Conservation (phyloP, 2,888 invertebrate species). For the Thecocarcelia acutangulata region DNA sequence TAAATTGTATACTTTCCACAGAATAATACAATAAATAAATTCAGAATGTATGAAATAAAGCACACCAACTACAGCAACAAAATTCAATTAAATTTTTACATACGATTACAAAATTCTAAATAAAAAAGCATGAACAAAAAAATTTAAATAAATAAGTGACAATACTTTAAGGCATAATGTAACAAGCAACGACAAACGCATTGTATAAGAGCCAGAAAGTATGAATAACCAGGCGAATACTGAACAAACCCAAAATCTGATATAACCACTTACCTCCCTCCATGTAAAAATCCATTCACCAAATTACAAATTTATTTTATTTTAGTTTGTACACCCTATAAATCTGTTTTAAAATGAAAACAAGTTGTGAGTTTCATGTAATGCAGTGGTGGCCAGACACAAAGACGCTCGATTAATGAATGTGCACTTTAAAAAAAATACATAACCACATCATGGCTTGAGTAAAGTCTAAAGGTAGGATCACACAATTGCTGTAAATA, state of each 20-base stretch:
- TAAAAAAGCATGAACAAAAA: conserved; percentile 26
- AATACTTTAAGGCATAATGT: conserved; percentile 56
- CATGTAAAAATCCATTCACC: conserved; percentile 45
- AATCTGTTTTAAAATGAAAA: too few relatives aligned
- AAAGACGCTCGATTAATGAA: too few relatives aligned
- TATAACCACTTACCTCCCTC: conserved; percentile 40
- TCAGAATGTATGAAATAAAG: conserved; percentile 9
- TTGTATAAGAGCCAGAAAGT: conserved; percentile 53
- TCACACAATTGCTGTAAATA: too few relatives aligned
- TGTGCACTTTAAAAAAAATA: too few relatives aligned
- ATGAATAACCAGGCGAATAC: conserved; percentile 32
- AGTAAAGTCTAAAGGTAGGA: too few relatives aligned
- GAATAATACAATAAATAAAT: conserved; percentile 62
- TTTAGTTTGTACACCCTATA: background rate
- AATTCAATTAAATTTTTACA: conserved; percentile 63
- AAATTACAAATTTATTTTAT: conserved; percentile 38
- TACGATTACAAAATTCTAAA: conserved; percentile 48
- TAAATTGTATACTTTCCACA: conserved; percentile 70
- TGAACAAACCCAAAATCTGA: conserved; percentile 19
- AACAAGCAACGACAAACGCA: conserved; percentile 48
- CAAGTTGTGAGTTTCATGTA: too few relatives aligned
- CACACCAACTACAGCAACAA: conserved; percentile 34
- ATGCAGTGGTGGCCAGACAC: too few relatives aligned
- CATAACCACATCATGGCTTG: too few relatives aligned
- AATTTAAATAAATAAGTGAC: conserved; percentile 57